Percentiles rank a stretch among this genome's conserved stretches.
Evolutionary conservation across 2,888 invertebrate genomes (phyloP).

Genomic region (Neocrepidodera transversa): DNA sequence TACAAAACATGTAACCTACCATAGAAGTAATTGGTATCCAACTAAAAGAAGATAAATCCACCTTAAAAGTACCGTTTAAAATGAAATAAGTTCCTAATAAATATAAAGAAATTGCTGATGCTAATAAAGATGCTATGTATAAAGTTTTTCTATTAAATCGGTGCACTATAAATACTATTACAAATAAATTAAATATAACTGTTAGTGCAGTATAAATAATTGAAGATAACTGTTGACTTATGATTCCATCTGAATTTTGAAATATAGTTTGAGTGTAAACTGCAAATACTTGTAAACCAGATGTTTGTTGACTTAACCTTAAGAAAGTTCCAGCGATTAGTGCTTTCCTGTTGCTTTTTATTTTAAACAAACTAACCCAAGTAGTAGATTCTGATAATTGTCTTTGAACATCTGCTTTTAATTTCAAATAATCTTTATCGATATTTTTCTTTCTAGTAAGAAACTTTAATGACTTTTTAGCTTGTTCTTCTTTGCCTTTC

Average conservation of each 20-base stretch:
- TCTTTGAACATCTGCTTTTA: constrained; percentile 47
- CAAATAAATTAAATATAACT: constrained; percentile 40
- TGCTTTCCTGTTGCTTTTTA: constrained; percentile 49
- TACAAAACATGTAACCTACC: constrained; percentile 46
- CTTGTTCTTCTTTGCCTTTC: constrained; percentile 38
- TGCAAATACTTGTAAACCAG: constrained; percentile 47
- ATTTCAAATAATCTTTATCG: constrained; percentile 43
- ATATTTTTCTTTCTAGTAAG: constrained; percentile 44
- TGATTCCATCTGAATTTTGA: constrained; percentile 47
- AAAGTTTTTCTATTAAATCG: constrained; percentile 44
- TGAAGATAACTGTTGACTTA: constrained; percentile 32
- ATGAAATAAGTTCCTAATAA: constrained; percentile 45
- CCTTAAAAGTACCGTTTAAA: constrained; percentile 37
- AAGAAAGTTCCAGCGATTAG: constrained; percentile 48
- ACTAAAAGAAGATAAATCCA: constrained; percentile 41
- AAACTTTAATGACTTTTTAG: constrained; percentile 40
- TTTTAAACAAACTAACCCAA: constrained; percentile 48
- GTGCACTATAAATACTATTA: constrained; percentile 42
- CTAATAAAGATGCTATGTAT: constrained; percentile 43
- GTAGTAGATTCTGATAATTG: constrained; percentile 52
- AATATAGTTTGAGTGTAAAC: constrained; percentile 52
- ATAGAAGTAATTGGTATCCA: constrained; percentile 53
- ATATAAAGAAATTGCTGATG: constrained; percentile 39
- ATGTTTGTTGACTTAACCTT: constrained; percentile 49
- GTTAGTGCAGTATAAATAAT: constrained; percentile 42